Evolutionary conservation across 1,140 invertebrate species (phyloP).

Genomic region (Acromyrmex echinatior): DNA sequence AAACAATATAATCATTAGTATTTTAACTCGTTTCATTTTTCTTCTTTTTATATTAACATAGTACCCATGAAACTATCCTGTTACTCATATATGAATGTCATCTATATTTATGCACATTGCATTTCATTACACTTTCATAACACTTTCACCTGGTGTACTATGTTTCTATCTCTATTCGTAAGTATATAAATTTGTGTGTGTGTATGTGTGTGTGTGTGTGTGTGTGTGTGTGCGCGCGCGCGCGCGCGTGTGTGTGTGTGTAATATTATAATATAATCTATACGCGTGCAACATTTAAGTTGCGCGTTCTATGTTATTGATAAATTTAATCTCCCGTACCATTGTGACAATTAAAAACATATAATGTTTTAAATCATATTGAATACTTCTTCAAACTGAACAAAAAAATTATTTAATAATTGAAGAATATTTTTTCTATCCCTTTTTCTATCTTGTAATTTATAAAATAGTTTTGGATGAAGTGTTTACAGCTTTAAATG

Average conservation of each 20-base stretch:
- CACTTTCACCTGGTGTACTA: constrained; percentile 45
- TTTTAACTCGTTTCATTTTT: constrained; percentile 30
- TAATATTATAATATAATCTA: constrained; percentile 48
- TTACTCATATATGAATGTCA: constrained; percentile 41
- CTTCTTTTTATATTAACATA: constrained; percentile 29
- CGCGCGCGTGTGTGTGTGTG: background rate
- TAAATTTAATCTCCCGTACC: background rate
- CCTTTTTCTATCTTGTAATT: background rate
- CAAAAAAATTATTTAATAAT: constrained; percentile 5
- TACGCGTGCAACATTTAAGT: background rate
- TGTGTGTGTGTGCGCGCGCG: rapidly evolving
- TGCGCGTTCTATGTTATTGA: constrained; percentile 16
- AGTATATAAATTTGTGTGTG: constrained; percentile 60
- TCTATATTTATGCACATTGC: constrained; percentile 30
- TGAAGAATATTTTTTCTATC: background rate
- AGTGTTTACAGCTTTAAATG: background rate
- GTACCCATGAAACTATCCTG: constrained; percentile 43
- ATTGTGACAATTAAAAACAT: background rate
- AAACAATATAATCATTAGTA: constrained; percentile 57
- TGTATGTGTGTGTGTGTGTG: background rate
- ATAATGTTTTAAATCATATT: background rate
- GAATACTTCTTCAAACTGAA: background rate
- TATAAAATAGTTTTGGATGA: background rate
- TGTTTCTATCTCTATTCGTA: constrained; percentile 64
- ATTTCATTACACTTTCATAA: constrained; percentile 40